Base-by-base conservation (phyloP, 2,797 vertebrate genomes). In the Chaetodon trifasciatus region DNA sequence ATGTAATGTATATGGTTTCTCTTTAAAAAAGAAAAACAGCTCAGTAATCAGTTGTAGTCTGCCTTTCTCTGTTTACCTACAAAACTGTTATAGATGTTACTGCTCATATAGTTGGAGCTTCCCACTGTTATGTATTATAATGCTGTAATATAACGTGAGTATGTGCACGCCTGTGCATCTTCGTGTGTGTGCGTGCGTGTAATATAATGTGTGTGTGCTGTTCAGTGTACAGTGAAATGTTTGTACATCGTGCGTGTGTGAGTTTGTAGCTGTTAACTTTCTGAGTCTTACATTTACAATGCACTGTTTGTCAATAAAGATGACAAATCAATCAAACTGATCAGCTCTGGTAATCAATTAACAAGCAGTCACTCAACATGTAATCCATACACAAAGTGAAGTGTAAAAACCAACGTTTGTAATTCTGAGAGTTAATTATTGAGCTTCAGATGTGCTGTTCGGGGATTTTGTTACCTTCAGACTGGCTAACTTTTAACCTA, bases 251-350 rank as follows among this genome's bases (percentile, higher is more conserved):
- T 93, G 85, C 35, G 86, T 79, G 87, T 88, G 84, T 82, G 91
- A 87, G 90, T 94, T 93, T 94, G 90, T 93, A 92, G 90, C 84
- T 82, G 91, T 93, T 84, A 86, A 81, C 85, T 93, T 94, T 93
- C 88, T 91, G 88, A 91, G 85, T 88, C 88, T 87, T 89, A 87
- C 88, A 91, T 91, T 94, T 93, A 89, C 82, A 89, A 92, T 88
- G 89, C 91, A 91, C 89, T 86, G 85, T 93, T 94, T 92, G 90
- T 93, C 91, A 94, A 93, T 94, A 94, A 94, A 94, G 88, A 83
- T 19, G 83, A 86, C 88, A 63, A 92, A 89, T 88, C 77, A 70
- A 82, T 83, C 72, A 81, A 85, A 61, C 15, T 11, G 60, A 76
- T 74, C 57, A 8, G 19, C 42, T 78, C 37, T 3, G 42, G 46